Percentiles rank a stretch among this genome's conserved stretches.
phyloP scores from a whole-genome alignment of 2,113 vertebrate species.

The Tetrao urogallus region DNA sequence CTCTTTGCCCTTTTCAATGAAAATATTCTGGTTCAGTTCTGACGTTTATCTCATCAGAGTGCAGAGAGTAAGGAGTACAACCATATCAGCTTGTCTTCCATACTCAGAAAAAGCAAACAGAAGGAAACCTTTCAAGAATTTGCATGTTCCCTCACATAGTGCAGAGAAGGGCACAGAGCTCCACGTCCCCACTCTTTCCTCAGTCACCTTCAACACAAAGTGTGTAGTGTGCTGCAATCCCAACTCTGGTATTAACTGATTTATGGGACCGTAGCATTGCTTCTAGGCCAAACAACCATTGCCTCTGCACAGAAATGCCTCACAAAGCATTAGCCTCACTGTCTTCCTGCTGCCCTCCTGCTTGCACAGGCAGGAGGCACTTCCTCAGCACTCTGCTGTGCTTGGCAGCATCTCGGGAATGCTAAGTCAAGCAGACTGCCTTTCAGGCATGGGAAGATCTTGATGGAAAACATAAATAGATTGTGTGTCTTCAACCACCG shows the following conservation, averaged over 20 bases:
- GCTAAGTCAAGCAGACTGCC: slow-evolving; percentile 53
- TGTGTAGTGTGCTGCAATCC: background rate
- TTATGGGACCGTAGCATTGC: background rate
- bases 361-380: slow-evolving; percentile 32
- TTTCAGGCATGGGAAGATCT: slow-evolving; percentile 57
- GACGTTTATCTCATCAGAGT: background rate
- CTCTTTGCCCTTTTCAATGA: background rate
- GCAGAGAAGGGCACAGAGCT: background rate
- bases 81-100: background rate
- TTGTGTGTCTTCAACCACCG: background rate
- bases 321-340: background rate
- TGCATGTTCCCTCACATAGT: background rate
- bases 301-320: background rate
- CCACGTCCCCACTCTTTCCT: background rate
- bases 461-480: slow-evolving; percentile 40
- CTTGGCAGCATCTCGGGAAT: slow-evolving; percentile 54
- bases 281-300: slow-evolving; percentile 11
- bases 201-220: background rate
- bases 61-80: background rate
- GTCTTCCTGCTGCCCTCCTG: background rate
- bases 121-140: background rate
- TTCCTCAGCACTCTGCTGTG: slow-evolving; percentile 46
- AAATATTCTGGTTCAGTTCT: background rate
- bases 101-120: background rate
- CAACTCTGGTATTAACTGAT: background rate